Base-by-base conservation (phyloP, 2,888 invertebrate species). In the Ennomos fuscantarius region DNA sequence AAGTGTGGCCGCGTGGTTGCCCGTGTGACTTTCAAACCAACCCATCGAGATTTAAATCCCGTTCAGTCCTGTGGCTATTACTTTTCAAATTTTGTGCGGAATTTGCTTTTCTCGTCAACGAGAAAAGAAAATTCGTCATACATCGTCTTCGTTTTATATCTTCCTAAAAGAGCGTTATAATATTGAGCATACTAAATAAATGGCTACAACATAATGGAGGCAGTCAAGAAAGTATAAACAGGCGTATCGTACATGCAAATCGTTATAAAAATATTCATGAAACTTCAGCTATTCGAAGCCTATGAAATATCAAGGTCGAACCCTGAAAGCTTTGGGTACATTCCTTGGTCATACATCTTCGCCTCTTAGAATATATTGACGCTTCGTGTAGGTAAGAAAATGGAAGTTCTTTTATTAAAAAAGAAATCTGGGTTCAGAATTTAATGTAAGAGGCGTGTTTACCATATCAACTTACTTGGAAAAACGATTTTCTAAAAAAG, bases 251-350 rank as follows among this genome's bases (percentile, higher is more conserved):
- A 45, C 59, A 77, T 78, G 74, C 72, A 73, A 77, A 77, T 75
- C 60, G 66, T 64, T 69, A 70, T 73, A 69, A 74, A 76, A 76
- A 76, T 78, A 78, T 78, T 78, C 76, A 78, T 78, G 78, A 73
- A 74, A 74, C 67, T 66, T 60, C 54, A 40, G 48, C 57, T 39
- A 52, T 55, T 48, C 55, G 46, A 48, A 58, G 51, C 46, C 43
- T 55, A 59, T 48, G 39, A 52, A 63, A 42, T 55, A 37, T 11
- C 53, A 63, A 65, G 63, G 62, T 55, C 41, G 60, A 46, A 35
- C 9, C 46, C 40, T 11, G 13, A 60, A 44, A 55, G 46, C 54
- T 31, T 41, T 34, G 12, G 10, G 33, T 39, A 31, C 15, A 12
- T 50, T 42, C 9, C 11, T 41, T 1, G 33, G 32, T 24, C 46